phyloP scores from a whole-genome alignment of 2,888 invertebrate species.

The Pantelozetes paolii region DNA sequence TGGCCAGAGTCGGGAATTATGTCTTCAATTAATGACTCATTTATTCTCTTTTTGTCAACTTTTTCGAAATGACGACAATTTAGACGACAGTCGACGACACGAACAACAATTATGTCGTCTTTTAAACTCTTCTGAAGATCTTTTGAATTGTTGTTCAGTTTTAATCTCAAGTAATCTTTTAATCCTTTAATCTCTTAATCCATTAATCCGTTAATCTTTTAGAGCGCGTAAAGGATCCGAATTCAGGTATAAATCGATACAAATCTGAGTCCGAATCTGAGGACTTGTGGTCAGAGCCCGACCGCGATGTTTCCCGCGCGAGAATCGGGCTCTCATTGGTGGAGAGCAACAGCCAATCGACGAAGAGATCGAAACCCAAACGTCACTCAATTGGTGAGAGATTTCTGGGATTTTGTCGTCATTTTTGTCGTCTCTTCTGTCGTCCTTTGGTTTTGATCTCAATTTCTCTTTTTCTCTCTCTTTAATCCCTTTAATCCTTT shows the following conservation, averaged over 20 bases:
- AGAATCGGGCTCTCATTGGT: constrained; percentile 19
- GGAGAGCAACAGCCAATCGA: background rate
- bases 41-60: background rate
- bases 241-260: background rate
- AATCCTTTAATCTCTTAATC: background rate
- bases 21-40: background rate
- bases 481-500: background rate
- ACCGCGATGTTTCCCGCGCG: constrained; percentile 14
- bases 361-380: too few species aligned
- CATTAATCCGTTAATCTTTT: background rate
- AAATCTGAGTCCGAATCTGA: constrained; percentile 19
- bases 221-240: background rate
- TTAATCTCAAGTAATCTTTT: background rate
- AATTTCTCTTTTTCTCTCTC: background rate
- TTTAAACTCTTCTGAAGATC: constrained; percentile 23
- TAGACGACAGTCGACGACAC: background rate
- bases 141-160: constrained; percentile 27
- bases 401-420: too few species aligned
- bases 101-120: background rate
- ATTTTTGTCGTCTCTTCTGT: background rate
- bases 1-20: too few species aligned
- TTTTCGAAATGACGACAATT: background rate
- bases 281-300: constrained; percentile 38
- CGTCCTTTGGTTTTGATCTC: background rate
- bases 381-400: too few species aligned